Base-by-base conservation (phyloP, 2,888 invertebrate species). In the Patella ulyssiponensis region DNA sequence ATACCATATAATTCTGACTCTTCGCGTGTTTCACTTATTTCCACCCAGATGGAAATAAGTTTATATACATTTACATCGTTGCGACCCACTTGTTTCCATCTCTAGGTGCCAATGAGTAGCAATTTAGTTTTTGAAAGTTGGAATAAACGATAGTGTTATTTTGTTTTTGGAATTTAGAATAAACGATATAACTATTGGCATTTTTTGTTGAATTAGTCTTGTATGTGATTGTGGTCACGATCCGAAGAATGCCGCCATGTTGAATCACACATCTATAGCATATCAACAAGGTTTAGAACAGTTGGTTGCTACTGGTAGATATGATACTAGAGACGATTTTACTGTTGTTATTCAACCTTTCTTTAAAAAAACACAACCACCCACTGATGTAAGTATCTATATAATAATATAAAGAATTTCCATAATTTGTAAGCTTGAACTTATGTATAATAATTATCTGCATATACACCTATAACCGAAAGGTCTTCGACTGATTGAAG, bases 341-440 rank as follows among this genome's bases (percentile, higher is more conserved):
- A 85, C 87, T 11, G 89, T 88, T 11, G 88, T 88, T 4, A 75
- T 86, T 1, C 89, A 89, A 76, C 88, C 89, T 11, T 88, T 88
- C 85, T 86, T 88, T 73, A 78, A 75, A 56, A 72, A 87, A 27
- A 88, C 86, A 3, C 74, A 76, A 77, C 83, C 86, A 15, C 86
- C 86, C 54, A 73, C 71, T 51, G 72, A 79, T 17, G 86, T 86
- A 78, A 75, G 81, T 74, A 15, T 44, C 44, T 44, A 44, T 7
- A 44, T 44, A 44, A 44, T 52, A 15, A 27, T 27, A 17, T 7
- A 53, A 73, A 14, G 11, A 11, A 17, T 9, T 73, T 17, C n/a
- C 3, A 17, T 73, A 17, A 52, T 4, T 33, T 33, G 7, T 33
- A 44, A 44, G 9, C 44, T 44, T 44, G 44, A 20, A 7, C 7